These are phyloP conservation scores for Pyrrhosoma nymphula DNA, from an alignment of 2,888 invertebrate species.

Conservation along the genomic window DNA sequence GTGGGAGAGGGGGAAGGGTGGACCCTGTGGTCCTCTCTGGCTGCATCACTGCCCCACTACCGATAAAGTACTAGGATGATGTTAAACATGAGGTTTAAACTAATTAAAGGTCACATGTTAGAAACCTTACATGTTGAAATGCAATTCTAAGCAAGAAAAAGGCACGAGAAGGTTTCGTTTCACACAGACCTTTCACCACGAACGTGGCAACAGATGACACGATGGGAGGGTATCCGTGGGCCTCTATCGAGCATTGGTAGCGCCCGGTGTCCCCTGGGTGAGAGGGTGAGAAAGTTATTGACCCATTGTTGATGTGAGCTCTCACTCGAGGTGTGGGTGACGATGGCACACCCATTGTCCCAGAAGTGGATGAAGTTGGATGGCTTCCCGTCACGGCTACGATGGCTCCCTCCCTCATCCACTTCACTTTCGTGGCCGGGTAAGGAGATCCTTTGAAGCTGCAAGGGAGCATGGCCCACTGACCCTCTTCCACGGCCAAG, in stretches of 20 bases:
- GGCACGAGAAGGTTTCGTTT: not conserved
- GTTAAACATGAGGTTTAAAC: too few relatives aligned
- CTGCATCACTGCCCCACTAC: too few relatives aligned
- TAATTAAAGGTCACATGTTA: too few relatives aligned
- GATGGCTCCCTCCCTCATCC: slow-evolving; percentile 85
- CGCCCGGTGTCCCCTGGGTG: slow-evolving; percentile 82
- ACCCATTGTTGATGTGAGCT: slow-evolving; percentile 78
- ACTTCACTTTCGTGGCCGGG: slow-evolving; percentile 83
- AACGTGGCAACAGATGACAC: slow-evolving; percentile 82
- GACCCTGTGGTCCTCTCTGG: too few relatives aligned
- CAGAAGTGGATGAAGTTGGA: slow-evolving; percentile 68
- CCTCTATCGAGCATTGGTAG: slow-evolving; percentile 85
- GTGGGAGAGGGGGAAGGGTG: too few relatives aligned
- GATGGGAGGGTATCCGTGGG: slow-evolving; percentile 82
- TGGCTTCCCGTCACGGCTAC: slow-evolving; percentile 75
- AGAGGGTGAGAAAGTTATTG: slow-evolving; percentile 79
- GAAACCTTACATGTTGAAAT: too few relatives aligned
- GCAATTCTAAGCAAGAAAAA: too few relatives aligned
- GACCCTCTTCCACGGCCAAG: slow-evolving; percentile 84
- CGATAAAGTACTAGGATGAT: too few relatives aligned
- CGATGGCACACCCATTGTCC: slow-evolving; percentile 59
- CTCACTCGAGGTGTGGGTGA: slow-evolving; percentile 71
- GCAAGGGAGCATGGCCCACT: slow-evolving; percentile 83
- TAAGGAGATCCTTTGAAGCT: slow-evolving; percentile 78
- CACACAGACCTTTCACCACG: slow-evolving; percentile 80